These are phyloP conservation scores for Peribatodes rhomboidaria DNA, from an alignment of 2,888 invertebrate species.

Conservation along the genomic window DNA sequence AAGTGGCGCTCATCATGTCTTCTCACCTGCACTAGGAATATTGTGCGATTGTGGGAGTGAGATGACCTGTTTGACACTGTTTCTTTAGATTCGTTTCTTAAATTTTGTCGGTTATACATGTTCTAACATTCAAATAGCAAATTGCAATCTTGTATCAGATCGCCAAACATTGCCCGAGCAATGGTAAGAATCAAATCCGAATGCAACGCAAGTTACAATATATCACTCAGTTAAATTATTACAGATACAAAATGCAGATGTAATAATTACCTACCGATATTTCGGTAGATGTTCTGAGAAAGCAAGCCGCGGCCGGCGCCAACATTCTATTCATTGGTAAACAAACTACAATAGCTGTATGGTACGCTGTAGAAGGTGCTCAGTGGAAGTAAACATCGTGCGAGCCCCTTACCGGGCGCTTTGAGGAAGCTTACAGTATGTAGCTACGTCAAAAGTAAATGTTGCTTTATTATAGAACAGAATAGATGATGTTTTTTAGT, in stretches of 20 bases:
- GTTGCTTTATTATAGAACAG: not conserved
- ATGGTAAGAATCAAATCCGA: no score
- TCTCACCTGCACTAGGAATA: no score
- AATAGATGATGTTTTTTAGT: not conserved
- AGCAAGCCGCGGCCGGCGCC: conserved; percentile 54
- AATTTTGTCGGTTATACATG: no score
- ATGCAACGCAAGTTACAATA: not conserved
- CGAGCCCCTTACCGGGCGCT: not conserved
- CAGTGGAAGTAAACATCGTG: conserved; percentile 7
- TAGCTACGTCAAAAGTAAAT: no score
- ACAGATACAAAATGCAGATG: conserved; percentile 48
- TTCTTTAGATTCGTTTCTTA: no score
- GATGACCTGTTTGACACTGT: no score
- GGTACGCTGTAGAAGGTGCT: not conserved
- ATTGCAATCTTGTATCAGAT: no score
- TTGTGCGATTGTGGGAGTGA: no score
- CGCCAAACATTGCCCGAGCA: no score
- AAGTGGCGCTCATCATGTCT: no score
- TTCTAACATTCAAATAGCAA: no score
- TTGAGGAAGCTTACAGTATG: conserved; percentile 7
- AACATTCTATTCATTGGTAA: conserved; percentile 56
- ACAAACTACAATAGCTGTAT: conserved; percentile 44
- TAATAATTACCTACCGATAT: conserved; percentile 47
- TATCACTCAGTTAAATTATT: not conserved
- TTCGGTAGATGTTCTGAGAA: conserved; percentile 54